Percentiles rank a stretch among this genome's conserved stretches.
These are phyloP conservation scores for Glomeris maerens DNA, from an alignment of 1,140 invertebrate species.

Conservation along the genomic window DNA sequence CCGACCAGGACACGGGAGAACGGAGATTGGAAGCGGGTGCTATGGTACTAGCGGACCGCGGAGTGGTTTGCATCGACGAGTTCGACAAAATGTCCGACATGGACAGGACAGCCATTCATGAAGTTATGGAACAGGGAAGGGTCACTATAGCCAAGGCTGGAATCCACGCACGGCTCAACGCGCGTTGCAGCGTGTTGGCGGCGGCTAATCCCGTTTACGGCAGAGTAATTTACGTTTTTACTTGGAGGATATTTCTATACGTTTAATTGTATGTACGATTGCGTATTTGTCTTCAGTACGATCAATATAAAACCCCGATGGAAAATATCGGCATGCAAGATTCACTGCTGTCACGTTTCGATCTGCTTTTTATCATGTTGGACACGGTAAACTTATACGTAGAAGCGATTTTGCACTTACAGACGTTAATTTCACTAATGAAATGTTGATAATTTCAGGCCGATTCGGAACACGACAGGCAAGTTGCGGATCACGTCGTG, in stretches of 20 bases:
- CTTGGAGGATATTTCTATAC: too few species aligned
- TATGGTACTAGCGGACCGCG: slow-evolving; percentile 97
- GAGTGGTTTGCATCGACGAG: slow-evolving; percentile 98
- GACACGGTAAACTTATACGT: slow-evolving; percentile 46
- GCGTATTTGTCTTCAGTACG: too few species aligned
- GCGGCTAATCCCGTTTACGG: slow-evolving; percentile 99
- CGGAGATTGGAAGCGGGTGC: slow-evolving; percentile 70
- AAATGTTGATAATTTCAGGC: slow-evolving; percentile 25
- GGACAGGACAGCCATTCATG: slow-evolving; percentile 96
- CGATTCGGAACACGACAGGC: slow-evolving; percentile 75
- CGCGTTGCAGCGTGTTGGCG: slow-evolving; percentile 91
- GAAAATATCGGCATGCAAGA: slow-evolving; percentile 98
- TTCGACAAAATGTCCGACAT: slow-evolving; percentile 99
- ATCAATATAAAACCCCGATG: slow-evolving; percentile 98
- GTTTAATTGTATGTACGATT: too few species aligned
- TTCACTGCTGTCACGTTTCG: slow-evolving; percentile 95
- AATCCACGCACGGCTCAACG: slow-evolving; percentile 95
- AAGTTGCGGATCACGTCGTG: slow-evolving; percentile 92
- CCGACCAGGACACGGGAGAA: slow-evolving; percentile 66
- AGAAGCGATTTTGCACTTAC: neutral
- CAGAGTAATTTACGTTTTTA: slow-evolving; percentile 40
- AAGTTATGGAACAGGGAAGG: slow-evolving; percentile 90
- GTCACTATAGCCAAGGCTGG: slow-evolving; percentile 98
- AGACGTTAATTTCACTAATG: neutral
- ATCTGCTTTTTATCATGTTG: slow-evolving; percentile 93